Evolutionary conservation across 2,888 invertebrate genomes (phyloP).

Genomic region (Sarcophaga rosellei): DNA sequence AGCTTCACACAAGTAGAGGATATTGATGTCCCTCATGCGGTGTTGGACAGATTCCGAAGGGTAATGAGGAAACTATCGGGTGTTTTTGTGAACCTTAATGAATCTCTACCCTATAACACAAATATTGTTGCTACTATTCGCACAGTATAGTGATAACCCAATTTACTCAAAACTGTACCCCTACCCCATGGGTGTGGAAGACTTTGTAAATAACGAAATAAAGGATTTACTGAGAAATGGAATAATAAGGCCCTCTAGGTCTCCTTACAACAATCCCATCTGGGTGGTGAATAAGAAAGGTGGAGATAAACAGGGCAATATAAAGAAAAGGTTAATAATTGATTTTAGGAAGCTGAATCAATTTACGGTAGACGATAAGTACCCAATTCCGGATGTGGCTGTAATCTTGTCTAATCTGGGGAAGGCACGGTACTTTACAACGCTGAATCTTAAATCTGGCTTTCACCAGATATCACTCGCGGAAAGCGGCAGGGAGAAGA

Average conservation of each 20-base stretch:
- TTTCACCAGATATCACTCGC: slow-evolving; percentile 59
- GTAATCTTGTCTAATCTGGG: slow-evolving; percentile 48
- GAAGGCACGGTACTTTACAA: slow-evolving; percentile 37
- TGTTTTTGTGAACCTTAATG: slow-evolving; percentile 41
- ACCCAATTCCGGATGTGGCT: slow-evolving; percentile 47
- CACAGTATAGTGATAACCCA: slow-evolving; percentile 39
- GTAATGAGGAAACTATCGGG: slow-evolving; percentile 5
- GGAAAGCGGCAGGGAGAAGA: slow-evolving; percentile 53
- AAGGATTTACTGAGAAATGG: slow-evolving; percentile 30
- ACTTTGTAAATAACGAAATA: slow-evolving; percentile 48
- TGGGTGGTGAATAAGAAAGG: slow-evolving; percentile 58
- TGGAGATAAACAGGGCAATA: slow-evolving; percentile 40
- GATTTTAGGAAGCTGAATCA: slow-evolving; percentile 51
- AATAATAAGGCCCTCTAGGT: slow-evolving; percentile 47
- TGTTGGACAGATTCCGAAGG: background rate
- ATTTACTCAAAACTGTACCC: slow-evolving; percentile 41
- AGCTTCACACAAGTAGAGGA: slow-evolving; percentile 62
- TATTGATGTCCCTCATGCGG: slow-evolving; percentile 32
- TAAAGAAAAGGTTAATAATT: slow-evolving; percentile 42
- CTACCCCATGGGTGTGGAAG: slow-evolving; percentile 48
- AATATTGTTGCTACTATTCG: slow-evolving; percentile 46
- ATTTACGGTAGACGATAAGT: slow-evolving; percentile 45
- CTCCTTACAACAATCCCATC: slow-evolving; percentile 44
- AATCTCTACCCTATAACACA: slow-evolving; percentile 35
- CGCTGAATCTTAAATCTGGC: slow-evolving; percentile 54